Conservation (phyloP, 53 echinoderm and acorn worm species). For the Echinometra lucunter region DNA sequence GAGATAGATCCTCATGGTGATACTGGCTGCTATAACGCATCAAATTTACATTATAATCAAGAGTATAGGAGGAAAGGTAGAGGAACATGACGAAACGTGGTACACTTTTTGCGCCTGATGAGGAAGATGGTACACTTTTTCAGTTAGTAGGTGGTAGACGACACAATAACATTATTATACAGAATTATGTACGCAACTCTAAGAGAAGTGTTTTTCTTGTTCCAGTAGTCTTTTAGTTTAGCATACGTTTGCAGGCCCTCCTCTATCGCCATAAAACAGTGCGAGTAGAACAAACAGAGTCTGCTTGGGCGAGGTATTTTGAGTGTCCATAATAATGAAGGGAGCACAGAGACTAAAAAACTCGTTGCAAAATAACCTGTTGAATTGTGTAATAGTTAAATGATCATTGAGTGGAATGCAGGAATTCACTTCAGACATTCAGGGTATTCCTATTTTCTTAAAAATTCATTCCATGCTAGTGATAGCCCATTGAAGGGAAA, state of each 20-base stretch:
- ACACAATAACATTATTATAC: background rate
- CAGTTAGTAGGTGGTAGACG: background rate
- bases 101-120: background rate
- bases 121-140: background rate
- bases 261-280: background rate
- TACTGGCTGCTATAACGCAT: background rate
- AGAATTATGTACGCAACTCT: background rate
- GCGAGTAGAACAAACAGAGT: background rate
- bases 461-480: no score
- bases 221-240: background rate
- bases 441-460: no score
- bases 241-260: background rate
- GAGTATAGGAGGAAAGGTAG: no score
- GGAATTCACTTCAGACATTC: no score
- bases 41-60: constrained; percentile 30
- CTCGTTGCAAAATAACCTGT: no score
- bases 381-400: no score
- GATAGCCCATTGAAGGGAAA: no score
- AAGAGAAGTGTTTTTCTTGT: background rate
- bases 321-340: no score
- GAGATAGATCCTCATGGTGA: constrained; percentile 30
- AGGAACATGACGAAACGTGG: background rate
- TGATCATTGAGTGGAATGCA: no score
- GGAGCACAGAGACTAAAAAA: background rate
- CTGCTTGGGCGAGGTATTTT: background rate